Base-by-base conservation (phyloP, 1,140 invertebrate species). In the Phthorimaea operculella region DNA sequence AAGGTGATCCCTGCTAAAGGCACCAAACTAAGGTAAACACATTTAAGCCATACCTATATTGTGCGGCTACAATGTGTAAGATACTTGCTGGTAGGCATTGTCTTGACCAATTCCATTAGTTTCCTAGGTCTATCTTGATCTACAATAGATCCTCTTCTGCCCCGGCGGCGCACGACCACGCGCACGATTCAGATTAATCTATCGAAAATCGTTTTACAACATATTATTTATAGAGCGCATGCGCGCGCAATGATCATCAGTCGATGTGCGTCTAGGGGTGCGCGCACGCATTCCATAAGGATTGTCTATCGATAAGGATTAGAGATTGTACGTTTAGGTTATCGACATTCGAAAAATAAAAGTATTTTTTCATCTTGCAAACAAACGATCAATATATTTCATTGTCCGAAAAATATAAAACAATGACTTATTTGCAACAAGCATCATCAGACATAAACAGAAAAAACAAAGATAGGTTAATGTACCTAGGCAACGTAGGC, bases 141-240 rank as follows among this genome's bases (percentile, higher is more conserved):
- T 67, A 81, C 78, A 85, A 82, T 84, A 81, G 79, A 82, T 79
- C 78, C 74, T 74, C 73, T 75, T 54, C 69, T 68, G 67, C 63
- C 57, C 73, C 74, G 74, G 68, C 75, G 76, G 81, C 81, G 76
- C 79, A 80, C 81, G 81, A 77, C 74, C 64, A 67, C 66, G 76
- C 71, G 72, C 79, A 85, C 81, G 81, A 85, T 83, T 85, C 81
- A 85, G 81, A 85, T 85, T 85, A 85, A 85, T 85, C 81, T 85
- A 85, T 85, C 79, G 81, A 83, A 85, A 85, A 83, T 85, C 81
- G 81, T 85, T 85, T 85, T 85, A 85, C 81, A 85, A 85, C 79
- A 85, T 85, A 85, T 85, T 85, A 85, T 85, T 85, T 85, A 85
- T 85, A 85, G 81, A 77, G 78, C 69, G 81, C 81, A 85, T 85